Evolutionary conservation across 1,140 invertebrate genomes (phyloP).

Genomic region (Papilio glaucus): DNA sequence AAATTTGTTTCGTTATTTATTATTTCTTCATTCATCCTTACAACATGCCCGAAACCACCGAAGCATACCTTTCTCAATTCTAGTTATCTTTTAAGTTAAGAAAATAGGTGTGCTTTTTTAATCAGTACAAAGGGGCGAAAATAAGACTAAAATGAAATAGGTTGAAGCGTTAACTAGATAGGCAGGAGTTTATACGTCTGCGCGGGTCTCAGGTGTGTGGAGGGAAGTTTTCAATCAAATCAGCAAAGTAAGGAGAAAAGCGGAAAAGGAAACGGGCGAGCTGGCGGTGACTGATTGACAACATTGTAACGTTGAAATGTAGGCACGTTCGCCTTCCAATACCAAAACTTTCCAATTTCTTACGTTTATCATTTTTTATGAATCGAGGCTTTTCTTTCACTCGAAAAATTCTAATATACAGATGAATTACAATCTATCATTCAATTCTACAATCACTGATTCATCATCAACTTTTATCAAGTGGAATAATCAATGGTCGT

Average conservation of each 20-base stretch:
- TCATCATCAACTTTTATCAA: too few species aligned
- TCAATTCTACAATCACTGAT: too few species aligned
- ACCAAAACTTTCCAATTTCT: conserved; percentile 56
- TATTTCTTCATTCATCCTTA: too few species aligned
- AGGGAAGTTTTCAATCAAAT: conserved; percentile 78
- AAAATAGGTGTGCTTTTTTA: not conserved
- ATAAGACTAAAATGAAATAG: conserved; percentile 31
- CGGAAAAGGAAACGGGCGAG: conserved; percentile 61
- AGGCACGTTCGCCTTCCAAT: conserved; percentile 54
- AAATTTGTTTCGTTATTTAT: too few species aligned
- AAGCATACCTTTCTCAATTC: too few species aligned
- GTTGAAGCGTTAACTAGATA: conserved; percentile 29
- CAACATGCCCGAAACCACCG: too few species aligned
- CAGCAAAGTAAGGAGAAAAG: conserved; percentile 56
- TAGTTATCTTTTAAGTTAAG: not conserved
- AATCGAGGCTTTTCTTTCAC: conserved; percentile 6
- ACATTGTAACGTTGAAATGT: conserved; percentile 69
- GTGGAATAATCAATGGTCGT: too few species aligned
- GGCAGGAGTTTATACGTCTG: conserved; percentile 33
- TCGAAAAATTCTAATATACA: not conserved
- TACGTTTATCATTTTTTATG: conserved; percentile 48
- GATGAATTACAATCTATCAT: not conserved
- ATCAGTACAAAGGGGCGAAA: not conserved
- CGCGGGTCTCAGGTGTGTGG: conserved; percentile 62
- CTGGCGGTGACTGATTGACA: conserved; percentile 74